Evolutionary conservation across 2,113 vertebrate species (phyloP), one percentile per base, ranked within the genome.

Genomic region (Eolophus roseicapilla): DNA sequence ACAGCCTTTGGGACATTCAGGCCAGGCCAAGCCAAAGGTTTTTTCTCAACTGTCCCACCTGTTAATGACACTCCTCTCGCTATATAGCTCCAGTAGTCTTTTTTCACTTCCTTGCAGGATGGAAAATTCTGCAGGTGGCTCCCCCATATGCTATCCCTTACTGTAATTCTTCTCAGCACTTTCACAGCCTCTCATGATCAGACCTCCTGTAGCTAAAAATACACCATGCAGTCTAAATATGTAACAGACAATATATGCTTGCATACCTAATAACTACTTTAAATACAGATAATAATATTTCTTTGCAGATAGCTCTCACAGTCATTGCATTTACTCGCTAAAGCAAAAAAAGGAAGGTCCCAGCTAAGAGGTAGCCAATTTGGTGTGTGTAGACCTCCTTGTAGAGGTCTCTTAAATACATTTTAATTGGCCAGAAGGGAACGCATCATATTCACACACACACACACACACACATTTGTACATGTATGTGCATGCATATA

Each of bases 141-240:
- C 85, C 55, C 46, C 69, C 7, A 1, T 7, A 47, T 3, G 1
- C 64, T 35, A 55, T 89, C 80, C 83, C 67, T 86, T 33, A 76
- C 53, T 68, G 70, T 14, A 62, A 49, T 35, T 73, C 87, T 92
- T 68, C 83, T 78, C 82, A 59, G 86, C 71, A 53, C 13, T 75
- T 78, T 35, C 73, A 74, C 57, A 73, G 31, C 39, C 77, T 46
- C 68, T 65, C 44, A 8, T 52, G 53, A 93, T 71, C 86, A 84
- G 80, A 68, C 55, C 69, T 93, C 27, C 83, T 82, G 25, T 20
- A 84, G 80, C 65, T 91, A 95, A 92, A 97, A 93, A 93, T 89
- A 93, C 47, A 62, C 57, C 5, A 31, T 3, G 29, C 46, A 83
- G 68, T 18, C 85, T 43, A 78, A 92, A 81, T 59, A 79, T 35